These are phyloP conservation scores for Jacana jacana DNA, from an alignment of 2,113 vertebrate genomes.

Conservation along the genomic window DNA sequence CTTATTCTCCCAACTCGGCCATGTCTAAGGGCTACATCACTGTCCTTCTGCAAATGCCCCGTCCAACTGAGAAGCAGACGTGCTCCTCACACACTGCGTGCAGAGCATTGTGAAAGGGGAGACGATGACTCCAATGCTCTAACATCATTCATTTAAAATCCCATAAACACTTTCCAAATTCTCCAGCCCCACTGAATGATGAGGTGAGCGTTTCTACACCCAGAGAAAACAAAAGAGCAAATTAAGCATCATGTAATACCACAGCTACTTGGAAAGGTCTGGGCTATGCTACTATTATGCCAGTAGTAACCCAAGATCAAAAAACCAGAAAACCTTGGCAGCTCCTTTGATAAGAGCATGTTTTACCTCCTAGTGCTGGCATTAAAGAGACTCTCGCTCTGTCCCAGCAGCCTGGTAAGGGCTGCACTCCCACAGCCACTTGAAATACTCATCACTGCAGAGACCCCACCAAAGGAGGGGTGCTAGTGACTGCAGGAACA, in stretches of 20 bases:
- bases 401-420: background rate
- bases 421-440: background rate
- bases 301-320: constrained; percentile 18
- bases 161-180: background rate
- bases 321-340: constrained; percentile 18
- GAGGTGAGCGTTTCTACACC: background rate
- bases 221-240: constrained; percentile 2
- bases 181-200: background rate
- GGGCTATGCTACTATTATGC: background rate
- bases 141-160: background rate
- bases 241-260: background rate
- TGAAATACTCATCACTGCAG: background rate
- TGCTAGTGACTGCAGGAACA: background rate
- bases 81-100: background rate
- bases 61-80: background rate
- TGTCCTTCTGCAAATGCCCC: background rate
- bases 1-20: background rate
- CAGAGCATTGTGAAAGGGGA: background rate
- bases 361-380: background rate
- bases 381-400: background rate
- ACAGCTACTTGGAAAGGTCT: background rate
- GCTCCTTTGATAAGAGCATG: background rate
- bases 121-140: background rate
- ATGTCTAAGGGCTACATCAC: background rate
- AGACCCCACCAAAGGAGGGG: background rate